phyloP scores from a whole-genome alignment of 2,888 invertebrate genomes.

The Tethea ocularis region DNA sequence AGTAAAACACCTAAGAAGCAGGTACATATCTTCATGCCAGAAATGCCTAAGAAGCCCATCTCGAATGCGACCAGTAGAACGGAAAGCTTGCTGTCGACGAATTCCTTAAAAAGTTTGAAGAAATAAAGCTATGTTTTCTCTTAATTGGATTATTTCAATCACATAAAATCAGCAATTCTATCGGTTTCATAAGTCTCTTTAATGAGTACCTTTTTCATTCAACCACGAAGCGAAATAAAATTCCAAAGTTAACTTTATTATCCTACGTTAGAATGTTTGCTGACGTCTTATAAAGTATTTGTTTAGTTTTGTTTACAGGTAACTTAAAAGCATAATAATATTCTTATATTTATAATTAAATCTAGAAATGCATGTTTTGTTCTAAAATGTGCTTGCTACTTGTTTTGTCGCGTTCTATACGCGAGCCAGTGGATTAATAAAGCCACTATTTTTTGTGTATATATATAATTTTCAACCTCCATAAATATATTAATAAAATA shows the following conservation, averaged over 20 bases:
- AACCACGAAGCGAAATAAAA: conserved; percentile 5
- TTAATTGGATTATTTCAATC: not conserved
- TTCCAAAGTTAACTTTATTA: conserved; percentile 5
- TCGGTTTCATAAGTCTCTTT: conserved; percentile 2
- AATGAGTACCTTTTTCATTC: conserved; percentile 6
- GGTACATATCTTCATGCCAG: conserved; percentile 90
- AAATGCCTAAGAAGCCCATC: conserved; percentile 82
- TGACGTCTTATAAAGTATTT: not conserved
- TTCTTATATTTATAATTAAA: too few relatives aligned
- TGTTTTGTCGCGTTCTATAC: not conserved
- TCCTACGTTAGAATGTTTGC: not conserved
- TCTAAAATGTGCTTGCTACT: not conserved
- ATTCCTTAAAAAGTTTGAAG: conserved; percentile 42
- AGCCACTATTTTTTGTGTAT: not conserved
- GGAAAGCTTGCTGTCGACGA: conserved; percentile 66
- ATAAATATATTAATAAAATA: not conserved
- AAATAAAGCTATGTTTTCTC: conserved; percentile 30
- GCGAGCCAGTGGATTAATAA: too few relatives aligned
- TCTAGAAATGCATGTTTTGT: too few relatives aligned
- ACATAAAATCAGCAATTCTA: not conserved
- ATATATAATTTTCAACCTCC: not conserved
- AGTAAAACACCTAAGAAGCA: conserved; percentile 83
- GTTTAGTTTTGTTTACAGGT: not conserved
- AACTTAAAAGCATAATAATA: too few relatives aligned
- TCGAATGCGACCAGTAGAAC: conserved; percentile 56